Evolutionary conservation across 2,113 vertebrate species (phyloP).

Genomic region (Melanerpes formicivorus): DNA sequence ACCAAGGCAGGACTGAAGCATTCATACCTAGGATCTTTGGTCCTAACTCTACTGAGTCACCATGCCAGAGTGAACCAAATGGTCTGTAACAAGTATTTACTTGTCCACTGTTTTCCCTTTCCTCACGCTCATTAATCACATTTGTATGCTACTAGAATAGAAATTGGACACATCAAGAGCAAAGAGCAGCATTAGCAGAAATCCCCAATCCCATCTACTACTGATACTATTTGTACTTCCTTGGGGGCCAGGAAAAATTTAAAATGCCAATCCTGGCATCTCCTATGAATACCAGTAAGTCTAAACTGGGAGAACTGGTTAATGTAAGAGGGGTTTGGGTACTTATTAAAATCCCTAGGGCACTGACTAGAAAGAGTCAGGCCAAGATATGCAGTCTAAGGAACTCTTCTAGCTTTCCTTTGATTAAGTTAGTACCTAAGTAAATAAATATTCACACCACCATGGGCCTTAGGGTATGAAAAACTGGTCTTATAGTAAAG

Average conservation of each 20-base stretch:
- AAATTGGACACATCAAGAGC: background rate
- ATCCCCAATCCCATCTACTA: background rate
- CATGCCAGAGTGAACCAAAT: background rate
- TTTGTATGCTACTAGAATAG: background rate
- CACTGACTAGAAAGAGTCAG: background rate
- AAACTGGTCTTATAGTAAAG: constrained; percentile 1
- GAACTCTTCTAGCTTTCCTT: constrained; percentile 34
- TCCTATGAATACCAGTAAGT: background rate
- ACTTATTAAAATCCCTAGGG: constrained; percentile 23
- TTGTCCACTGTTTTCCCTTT: background rate
- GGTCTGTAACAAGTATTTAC: background rate
- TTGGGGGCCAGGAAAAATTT: background rate
- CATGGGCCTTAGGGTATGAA: constrained; percentile 10
- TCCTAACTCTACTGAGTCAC: background rate
- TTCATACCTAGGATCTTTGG: background rate
- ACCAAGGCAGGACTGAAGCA: background rate
- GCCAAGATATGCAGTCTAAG: constrained; percentile 38
- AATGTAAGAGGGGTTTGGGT: background rate
- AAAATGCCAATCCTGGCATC: constrained; percentile 20
- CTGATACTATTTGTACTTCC: background rate
- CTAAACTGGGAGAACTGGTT: constrained; percentile 6
- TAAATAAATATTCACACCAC: constrained; percentile 40
- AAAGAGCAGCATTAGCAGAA: background rate
- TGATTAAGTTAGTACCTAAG: constrained; percentile 46
- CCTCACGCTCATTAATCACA: background rate